Base-by-base conservation (phyloP, 2,888 invertebrate genomes). In the Amphipyra berbera region DNA sequence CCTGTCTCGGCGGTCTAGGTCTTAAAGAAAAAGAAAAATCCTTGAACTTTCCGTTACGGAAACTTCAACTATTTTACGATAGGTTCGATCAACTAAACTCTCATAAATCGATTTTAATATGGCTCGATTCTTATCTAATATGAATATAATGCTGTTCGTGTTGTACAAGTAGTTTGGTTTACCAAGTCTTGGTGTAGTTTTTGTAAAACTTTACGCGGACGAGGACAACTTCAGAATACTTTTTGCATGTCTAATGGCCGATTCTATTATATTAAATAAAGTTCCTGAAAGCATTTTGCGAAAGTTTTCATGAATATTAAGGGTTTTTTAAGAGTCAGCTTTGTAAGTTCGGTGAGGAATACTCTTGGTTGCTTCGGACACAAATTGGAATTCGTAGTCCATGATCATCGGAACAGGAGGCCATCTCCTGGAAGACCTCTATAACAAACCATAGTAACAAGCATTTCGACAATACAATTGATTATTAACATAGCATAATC, bases 191-290 rank as follows among this genome's bases (percentile, higher is more conserved):
- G n/a, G 44, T 61, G 10, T 63, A 74, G 62, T 74, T 76, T 73
- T 76, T 62, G 52, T 55, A 47, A 55, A 65, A 71, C 61, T 69
- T 62, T 53, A 52, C 27, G 21, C 42, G 42, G 41, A 66, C 57
- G 65, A 47, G 50, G 47, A 73, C 57, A 68, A 64, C 65, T 78
- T 65, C 9, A 15, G 61, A 66, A 68, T 62, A 68, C 65, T 68
- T 78, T 76, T 64, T 66, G 76, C 63, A 76, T 73, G 61, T 70
- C 66, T 76, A 68, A 78, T 76, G 68, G 61, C 61, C 55, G 65
- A 73, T 76, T 70, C 73, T 59, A 65, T 75, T 75, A 68, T 69
- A 72, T 70, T 63, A 44, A 68, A 74, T 76, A 59, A 73, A 78
- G 49, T 78, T 73, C 65, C 37, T 58, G 65, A 70, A 68, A 66